Conservation (phyloP, 2,888 invertebrate genomes). For the Hirtodrosophila histrioides region DNA sequence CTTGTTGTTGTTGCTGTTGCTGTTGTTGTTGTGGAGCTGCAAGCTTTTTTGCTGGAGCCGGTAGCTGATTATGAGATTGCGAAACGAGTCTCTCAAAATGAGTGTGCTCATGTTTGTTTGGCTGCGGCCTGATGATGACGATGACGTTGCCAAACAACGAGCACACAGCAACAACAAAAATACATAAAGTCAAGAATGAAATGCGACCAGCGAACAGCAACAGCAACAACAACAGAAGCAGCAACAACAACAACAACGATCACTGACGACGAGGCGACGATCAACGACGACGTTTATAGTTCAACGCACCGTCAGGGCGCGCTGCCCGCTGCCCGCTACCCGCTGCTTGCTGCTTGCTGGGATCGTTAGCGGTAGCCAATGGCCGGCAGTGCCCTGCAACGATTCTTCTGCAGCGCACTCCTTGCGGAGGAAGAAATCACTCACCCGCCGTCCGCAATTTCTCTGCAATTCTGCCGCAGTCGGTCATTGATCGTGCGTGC, state of each 20-base stretch:
- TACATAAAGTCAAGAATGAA: slow-evolving; percentile 67
- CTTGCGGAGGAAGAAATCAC: slow-evolving; percentile 68
- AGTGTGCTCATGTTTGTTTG: slow-evolving; percentile 55
- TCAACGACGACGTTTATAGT: slow-evolving; percentile 78
- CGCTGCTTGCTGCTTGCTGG: slow-evolving; percentile 13
- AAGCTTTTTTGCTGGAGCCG: slow-evolving; percentile 43
- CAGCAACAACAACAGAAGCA: slow-evolving; percentile 27
- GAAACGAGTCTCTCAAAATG: slow-evolving; percentile 66
- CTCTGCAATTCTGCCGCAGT: slow-evolving; percentile 43
- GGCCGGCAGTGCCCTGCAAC: slow-evolving; percentile 56
- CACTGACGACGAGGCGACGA: slow-evolving; percentile 32
- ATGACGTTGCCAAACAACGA: slow-evolving; percentile 74
- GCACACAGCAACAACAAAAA: slow-evolving; percentile 18
- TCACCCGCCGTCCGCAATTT: slow-evolving; percentile 57
- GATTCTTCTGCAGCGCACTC: slow-evolving; percentile 29
- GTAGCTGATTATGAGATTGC: slow-evolving; percentile 77
- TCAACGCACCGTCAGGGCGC: slow-evolving; percentile 77
- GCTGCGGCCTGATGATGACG: slow-evolving; percentile 42
- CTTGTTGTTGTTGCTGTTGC: background rate
- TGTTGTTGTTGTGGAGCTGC: slow-evolving; percentile 38
- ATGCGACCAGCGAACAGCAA: slow-evolving; percentile 49
- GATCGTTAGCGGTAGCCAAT: slow-evolving; percentile 68
- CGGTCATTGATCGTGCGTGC: slow-evolving; percentile 76
- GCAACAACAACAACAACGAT: slow-evolving; percentile 34
- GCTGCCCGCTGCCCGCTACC: slow-evolving; percentile 23